Evolutionary conservation across 2,888 invertebrate species (phyloP), one percentile per base, ranked within the genome.

Genomic region (Isoperla grammatica): DNA sequence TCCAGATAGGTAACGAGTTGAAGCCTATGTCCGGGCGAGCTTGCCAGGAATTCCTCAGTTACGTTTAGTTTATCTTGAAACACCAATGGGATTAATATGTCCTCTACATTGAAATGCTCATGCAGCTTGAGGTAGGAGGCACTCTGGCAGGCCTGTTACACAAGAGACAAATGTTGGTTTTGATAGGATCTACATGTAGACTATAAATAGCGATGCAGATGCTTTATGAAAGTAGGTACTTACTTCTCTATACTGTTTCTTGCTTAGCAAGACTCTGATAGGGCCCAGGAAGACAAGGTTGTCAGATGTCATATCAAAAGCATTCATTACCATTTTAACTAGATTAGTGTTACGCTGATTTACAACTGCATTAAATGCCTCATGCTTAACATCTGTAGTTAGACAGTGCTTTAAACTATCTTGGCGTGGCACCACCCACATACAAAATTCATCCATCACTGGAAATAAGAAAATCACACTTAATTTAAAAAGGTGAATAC

Each of bases 61-160:
- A 88, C 74, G 64, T 81, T 82, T 12, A 85, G 74, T 71, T 89
- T 91, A 70, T 92, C 91, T 77, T 93, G 90, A 43, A 93, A 75
- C 66, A 93, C 78, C 56, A 94, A 75, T 0, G 93, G 93, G 63
- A 94, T 78, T 6, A 90, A 71, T 66, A 92, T 79, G 59, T 85
- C 83, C 69, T 87, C 82, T 56, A 89, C 82, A 53, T 80, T 76
- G 71, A 90, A 88, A 58, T 81, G 76, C 62, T 81, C 76, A 68
- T 86, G 86, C 40, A 90, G 72, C 63, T 84, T 78, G 69, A 90
- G 76, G 56, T 84, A 78, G 57, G 83, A 79, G 6, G 84, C 80
- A 74, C 85, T 82, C 69, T 87, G 87, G 37, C 86, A 85, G 22
- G 87, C 90, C 78, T 82, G 61, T 53, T 71, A 68, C 45, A 56